Conservation (phyloP, 2,888 invertebrate species). For the Platycheirus albimanus region DNA sequence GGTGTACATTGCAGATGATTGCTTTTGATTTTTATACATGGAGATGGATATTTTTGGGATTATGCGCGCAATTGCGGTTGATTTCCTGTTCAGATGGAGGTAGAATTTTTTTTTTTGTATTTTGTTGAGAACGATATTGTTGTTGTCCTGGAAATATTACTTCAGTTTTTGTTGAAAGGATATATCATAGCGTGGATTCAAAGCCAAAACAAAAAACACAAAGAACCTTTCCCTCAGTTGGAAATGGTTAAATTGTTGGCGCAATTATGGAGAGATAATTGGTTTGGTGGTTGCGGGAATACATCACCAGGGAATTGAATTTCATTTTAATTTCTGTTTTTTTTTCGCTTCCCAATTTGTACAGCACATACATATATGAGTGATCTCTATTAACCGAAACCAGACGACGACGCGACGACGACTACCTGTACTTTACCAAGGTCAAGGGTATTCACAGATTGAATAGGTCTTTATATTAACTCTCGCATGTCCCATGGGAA, state of each 20-base stretch:
- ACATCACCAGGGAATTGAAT: constrained; percentile 63
- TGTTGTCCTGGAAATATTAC: too few relatives aligned
- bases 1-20: constrained; percentile 71
- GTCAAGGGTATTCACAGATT: constrained; percentile 51
- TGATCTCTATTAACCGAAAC: constrained; percentile 36
- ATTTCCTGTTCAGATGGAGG: constrained; percentile 62
- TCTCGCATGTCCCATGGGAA: constrained; percentile 61
- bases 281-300: constrained; percentile 60
- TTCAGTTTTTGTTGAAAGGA: constrained; percentile 42
- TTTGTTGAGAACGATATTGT: neutral
- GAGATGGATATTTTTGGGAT: constrained; percentile 29
- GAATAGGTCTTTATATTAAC: constrained; percentile 23
- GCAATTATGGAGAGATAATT: constrained; percentile 68
- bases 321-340: constrained; percentile 43
- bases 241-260: constrained; percentile 32
- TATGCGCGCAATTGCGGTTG: constrained; percentile 59
- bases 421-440: constrained; percentile 46
- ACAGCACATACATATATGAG: too few relatives aligned
- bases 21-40: constrained; percentile 56
- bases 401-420: too few relatives aligned
- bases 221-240: constrained; percentile 15
- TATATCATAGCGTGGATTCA: constrained; percentile 39
- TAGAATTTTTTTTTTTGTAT: constrained; percentile 36
- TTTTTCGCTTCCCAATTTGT: neutral
- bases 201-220: constrained; percentile 1